Percentiles rank a stretch among this genome's conserved stretches.
Evolutionary conservation across 2,888 invertebrate genomes (phyloP).

Genomic region (Cylloceria caligata): DNA sequence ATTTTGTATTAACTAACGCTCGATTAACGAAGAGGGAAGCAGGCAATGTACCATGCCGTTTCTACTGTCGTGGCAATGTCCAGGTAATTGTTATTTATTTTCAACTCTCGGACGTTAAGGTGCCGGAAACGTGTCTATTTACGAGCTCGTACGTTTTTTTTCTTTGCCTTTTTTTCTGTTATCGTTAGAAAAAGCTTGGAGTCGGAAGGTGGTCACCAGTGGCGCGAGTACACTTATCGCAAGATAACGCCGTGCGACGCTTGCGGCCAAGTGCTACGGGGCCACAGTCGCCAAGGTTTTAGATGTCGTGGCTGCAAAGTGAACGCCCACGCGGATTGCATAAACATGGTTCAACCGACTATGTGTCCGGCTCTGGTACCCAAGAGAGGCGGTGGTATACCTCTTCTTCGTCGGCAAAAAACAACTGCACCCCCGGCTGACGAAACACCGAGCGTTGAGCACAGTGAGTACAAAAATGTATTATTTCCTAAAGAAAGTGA

Average conservation of each 20-base stretch:
- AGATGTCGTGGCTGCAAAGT: conserved; percentile 96
- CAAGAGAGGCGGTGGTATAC: conserved; percentile 81
- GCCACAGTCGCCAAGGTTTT: conserved; percentile 96
- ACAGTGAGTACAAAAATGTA: conserved; percentile 88
- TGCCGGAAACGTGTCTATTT: conserved; percentile 81
- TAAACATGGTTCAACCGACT: conserved; percentile 90
- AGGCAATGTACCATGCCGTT: conserved; percentile 96
- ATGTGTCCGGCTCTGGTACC: conserved; percentile 89
- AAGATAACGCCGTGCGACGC: conserved; percentile 98
- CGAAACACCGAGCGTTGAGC: conserved; percentile 89
- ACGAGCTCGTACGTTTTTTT: background rate
- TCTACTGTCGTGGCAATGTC: conserved; percentile 96
- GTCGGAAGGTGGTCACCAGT: conserved; percentile 91
- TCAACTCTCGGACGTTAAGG: conserved; percentile 75
- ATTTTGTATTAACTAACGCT: conserved; percentile 56
- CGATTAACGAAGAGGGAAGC: conserved; percentile 88
- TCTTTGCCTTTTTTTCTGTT: background rate
- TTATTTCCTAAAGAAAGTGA: too few species aligned
- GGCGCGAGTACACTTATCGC: conserved; percentile 97
- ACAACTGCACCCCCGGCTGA: conserved; percentile 89
- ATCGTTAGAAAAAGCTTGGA: conserved; percentile 79
- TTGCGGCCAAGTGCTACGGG: conserved; percentile 96
- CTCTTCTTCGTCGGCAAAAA: conserved; percentile 93
- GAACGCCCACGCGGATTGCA: conserved; percentile 95
- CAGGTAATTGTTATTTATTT: conserved; percentile 74